Conservation (phyloP, 1,140 invertebrate species). For the Drosophila guanche region DNA sequence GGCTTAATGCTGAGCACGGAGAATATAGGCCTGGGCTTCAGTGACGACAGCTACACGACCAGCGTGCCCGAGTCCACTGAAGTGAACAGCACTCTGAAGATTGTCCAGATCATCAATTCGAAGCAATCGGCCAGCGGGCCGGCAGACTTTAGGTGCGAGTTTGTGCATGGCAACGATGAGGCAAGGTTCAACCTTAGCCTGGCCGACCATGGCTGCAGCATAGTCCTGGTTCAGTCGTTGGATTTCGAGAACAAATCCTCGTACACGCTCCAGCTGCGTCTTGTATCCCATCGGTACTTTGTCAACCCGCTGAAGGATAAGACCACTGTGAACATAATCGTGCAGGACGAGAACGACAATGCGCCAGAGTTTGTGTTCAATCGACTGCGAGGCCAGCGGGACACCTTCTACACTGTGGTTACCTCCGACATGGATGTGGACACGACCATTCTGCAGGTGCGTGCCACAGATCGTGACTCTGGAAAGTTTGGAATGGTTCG, state of each 20-base stretch:
- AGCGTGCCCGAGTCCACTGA: conserved; percentile 88
- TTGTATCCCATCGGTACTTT: conserved; percentile 90
- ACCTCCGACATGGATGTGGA: conserved; percentile 88
- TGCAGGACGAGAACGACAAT: conserved; percentile 95
- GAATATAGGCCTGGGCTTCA: conserved; percentile 91
- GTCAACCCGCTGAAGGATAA: conserved; percentile 90
- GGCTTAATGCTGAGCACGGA: conserved; percentile 84
- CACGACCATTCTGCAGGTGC: conserved; percentile 88
- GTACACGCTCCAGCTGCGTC: conserved; percentile 90
- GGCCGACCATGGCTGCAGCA: conserved; percentile 90
- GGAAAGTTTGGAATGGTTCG: conserved; percentile 90
- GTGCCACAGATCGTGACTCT: conserved; percentile 92
- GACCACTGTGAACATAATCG: conserved; percentile 91
- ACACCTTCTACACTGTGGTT: conserved; percentile 90
- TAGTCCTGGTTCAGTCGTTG: conserved; percentile 88
- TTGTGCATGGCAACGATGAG: conserved; percentile 89
- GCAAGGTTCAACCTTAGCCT: conserved; percentile 89
- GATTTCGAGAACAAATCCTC: conserved; percentile 90
- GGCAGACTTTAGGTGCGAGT: conserved; percentile 86
- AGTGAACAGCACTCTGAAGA: conserved; percentile 74
- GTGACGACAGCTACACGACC: conserved; percentile 91
- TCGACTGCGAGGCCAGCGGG: conserved; percentile 78
- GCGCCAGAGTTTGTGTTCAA: conserved; percentile 91
- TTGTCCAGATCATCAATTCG: conserved; percentile 81
- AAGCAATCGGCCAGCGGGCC: conserved; percentile 60